Base-by-base conservation (phyloP, 2,797 vertebrate genomes). In the Spinibarbus caldwelli region DNA sequence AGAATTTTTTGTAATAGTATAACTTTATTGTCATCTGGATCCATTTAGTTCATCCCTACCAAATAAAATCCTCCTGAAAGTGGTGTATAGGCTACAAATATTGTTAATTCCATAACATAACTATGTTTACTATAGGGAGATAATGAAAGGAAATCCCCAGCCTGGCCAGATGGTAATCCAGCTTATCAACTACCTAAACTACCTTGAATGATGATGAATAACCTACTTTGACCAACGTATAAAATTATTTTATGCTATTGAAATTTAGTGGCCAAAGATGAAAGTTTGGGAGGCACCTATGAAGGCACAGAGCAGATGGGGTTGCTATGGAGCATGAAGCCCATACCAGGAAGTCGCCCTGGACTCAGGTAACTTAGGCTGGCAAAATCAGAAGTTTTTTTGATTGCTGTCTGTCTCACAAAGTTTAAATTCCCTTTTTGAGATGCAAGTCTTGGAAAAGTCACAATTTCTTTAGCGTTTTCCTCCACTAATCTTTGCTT, bases 261-360 rank as follows among this genome's bases (percentile, higher is more conserved):
- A 71, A 45, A 57, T 77, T 7, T 52, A 91, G 90, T 85, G 64
- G 71, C 66, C 4, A 86, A 85, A 81, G 84, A 89, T 71, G 45
- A 43, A 12, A 76, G 87, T 77, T 57, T 85, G 10, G 80, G 87
- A 52, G 89, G 89, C 52, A 89, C 87, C 0, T 91, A 88, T 79
- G 68, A 66, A 73, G 89, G 89, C 31, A 78, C 82, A 38, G 89
- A 90, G 31, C 43, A 88, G n/a, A 91, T 90, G 89, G 90, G 85
- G 1, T 76, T 91, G 45, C 59, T 91, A 15, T 91, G 90, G 90
- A 91, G 89, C 49, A 45, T 88, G 82, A 78, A 41, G 31, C 87
- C 90, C 8, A 10, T 85, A 34, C 89, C 89, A 62, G 90, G 88
- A 36, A 91, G 88, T 62, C 71, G 82, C 82, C 10, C 49, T 26